Base-by-base conservation (phyloP, 2,113 vertebrate species). In the Trematocara marginatum region DNA sequence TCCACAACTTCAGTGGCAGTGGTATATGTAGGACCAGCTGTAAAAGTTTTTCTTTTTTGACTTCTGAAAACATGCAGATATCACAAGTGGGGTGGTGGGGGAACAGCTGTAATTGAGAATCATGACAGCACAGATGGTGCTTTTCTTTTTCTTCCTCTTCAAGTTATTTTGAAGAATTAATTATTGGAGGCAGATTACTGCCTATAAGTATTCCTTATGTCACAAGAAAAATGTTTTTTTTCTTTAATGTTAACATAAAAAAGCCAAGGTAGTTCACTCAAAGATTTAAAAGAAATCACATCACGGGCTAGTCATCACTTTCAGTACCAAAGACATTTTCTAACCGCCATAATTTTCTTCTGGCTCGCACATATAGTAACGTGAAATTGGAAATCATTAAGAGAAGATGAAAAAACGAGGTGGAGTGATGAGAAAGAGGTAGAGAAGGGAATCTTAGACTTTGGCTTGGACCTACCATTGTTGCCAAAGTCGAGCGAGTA, bases 401-500 rank as follows among this genome's bases (percentile, higher is more conserved):
- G 16, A 34, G 26, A 76, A 47, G 29, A 80, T 59, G 2, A 47
- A 31, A 31, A 74, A 49, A 76, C 1, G 26, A 80, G 40, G 26
- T 47, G 52, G 35, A 56, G 15, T 12, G 45, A 51, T 51, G 23
- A 29, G n/a, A 34, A 15, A 51, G 10, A 69, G 6, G 20, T n/a
- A 23, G 64, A 29, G 23, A 31, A 8, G 6, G 34, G 78, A 76
- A 31, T 51, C 47, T 12, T 51, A 31, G 45, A 13, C n/a, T 15
- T 66, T 6, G 66, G 2, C 40, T 61, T 61, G 31, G 12, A 86
- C 95, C 69, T 92, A 95, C 95, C 98, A 89, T 97, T 96, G 0
- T 98, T 97, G 83, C 99, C 98, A 56, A 99, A 99, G 93, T 99
- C 98, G 96, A 99, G 95, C 3, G 98, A 98, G 90, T 99, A 99